phyloP scores from a whole-genome alignment of 2,113 vertebrate genomes.

The Blennius ocellaris region DNA sequence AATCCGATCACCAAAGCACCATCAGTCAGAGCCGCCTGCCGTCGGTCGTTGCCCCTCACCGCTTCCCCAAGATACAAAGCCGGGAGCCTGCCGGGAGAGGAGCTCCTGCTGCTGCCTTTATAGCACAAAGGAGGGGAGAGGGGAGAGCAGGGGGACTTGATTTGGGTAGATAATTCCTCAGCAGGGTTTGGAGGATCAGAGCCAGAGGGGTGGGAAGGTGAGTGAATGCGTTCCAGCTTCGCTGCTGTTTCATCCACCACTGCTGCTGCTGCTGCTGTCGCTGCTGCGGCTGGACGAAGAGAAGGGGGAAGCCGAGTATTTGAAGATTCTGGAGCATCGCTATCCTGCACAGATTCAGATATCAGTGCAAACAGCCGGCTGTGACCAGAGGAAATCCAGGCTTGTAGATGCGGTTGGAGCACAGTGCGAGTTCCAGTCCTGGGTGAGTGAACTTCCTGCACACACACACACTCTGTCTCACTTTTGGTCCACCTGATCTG shows the following conservation, averaged over 20 bases:
- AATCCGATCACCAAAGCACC: conserved; percentile 42
- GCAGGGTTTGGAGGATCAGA: conserved; percentile 16
- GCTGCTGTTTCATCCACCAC: conserved; percentile 50
- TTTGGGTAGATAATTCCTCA: conserved; percentile 37
- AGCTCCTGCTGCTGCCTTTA: conserved; percentile 30
- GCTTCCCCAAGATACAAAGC: conserved; percentile 42
- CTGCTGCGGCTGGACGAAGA: no score
- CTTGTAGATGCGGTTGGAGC: conserved; percentile 69
- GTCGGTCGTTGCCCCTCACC: conserved; percentile 35
- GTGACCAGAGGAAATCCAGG: conserved; percentile 43
- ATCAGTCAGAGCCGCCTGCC: conserved; percentile 54
- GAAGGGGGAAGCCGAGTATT: conserved; percentile 26
- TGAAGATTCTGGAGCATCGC: conserved; percentile 36
- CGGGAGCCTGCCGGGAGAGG: conserved; percentile 34
- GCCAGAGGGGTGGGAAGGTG: conserved; percentile 29
- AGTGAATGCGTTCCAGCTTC: conserved; percentile 54
- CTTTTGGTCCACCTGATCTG: conserved; percentile 17
- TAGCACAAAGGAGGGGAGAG: conserved; percentile 32
- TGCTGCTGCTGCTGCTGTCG: conserved; percentile 22
- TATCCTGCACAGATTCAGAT: conserved; percentile 20
- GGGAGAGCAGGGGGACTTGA: conserved; percentile 25
- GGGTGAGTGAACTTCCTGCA: conserved; percentile 75
- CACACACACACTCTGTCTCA: conserved; percentile 9
- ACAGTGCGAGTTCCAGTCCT: conserved; percentile 66
- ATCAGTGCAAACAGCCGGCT: conserved; percentile 36